Conservation (phyloP, 2,113 vertebrate species). For the Phodopus roborovskii region DNA sequence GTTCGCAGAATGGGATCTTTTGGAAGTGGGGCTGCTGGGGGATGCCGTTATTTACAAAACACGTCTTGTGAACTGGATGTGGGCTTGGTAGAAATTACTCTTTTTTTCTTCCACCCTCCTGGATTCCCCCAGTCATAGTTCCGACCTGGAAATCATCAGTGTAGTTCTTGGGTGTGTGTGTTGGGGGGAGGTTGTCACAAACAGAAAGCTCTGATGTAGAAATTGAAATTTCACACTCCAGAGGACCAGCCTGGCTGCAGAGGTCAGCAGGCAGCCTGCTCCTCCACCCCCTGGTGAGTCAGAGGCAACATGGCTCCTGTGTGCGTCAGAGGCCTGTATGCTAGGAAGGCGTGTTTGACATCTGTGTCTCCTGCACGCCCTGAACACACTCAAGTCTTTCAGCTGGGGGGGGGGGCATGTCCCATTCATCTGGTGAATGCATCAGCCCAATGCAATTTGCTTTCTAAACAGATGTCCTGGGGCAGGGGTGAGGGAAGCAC, state of each 20-base stretch:
- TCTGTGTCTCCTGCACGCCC: background rate
- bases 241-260: background rate
- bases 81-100: background rate
- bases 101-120: background rate
- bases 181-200: no score
- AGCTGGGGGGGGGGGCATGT: background rate
- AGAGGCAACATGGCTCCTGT: background rate
- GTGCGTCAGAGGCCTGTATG: background rate
- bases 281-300: conserved; percentile 10
- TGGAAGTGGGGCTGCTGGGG: rapidly evolving
- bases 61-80: rapidly evolving
- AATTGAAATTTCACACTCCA: conserved; percentile 78
- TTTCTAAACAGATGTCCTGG: conserved; percentile 53
- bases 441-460: conserved; percentile 77
- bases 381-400: background rate
- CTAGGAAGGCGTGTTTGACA: background rate
- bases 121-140: rapidly evolving
- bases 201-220: conserved; percentile 71
- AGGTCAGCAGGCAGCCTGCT: conserved; percentile 55
- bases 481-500: conserved; percentile 23
- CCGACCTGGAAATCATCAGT: conserved; percentile 67
- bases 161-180: background rate
- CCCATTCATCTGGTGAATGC: conserved; percentile 77
- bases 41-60: background rate
- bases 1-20: background rate